Evolutionary conservation across 2,888 invertebrate genomes (phyloP).

Genomic region (Junonia oenone): DNA sequence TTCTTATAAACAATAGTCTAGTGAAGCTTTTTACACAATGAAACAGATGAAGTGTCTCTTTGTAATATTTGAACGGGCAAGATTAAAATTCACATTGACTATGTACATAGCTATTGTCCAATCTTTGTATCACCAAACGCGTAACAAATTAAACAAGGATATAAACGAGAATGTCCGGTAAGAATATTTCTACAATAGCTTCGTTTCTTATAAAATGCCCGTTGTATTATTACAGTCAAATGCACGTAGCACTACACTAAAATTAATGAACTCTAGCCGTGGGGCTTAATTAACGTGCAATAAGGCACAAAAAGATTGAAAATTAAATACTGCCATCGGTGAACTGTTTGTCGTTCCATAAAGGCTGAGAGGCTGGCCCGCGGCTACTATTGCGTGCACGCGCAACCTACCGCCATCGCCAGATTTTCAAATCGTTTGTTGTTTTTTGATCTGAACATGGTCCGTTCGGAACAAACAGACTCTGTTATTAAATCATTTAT

Average conservation of each 20-base stretch:
- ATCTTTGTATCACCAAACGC: no score
- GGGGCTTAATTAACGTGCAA: constrained; percentile 29
- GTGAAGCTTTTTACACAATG: constrained; percentile 1
- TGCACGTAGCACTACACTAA: constrained; percentile 15
- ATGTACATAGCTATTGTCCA: no score
- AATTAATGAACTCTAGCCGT: constrained; percentile 23
- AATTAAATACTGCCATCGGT: constrained; percentile 29
- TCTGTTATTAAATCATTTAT: constrained; percentile 79
- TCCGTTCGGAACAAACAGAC: constrained; percentile 67
- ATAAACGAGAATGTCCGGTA: no score
- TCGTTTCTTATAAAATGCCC: neutral
- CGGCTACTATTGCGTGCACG: constrained; percentile 43
- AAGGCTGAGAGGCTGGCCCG: constrained; percentile 32
- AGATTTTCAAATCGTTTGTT: constrained; percentile 72
- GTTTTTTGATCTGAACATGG: constrained; percentile 69
- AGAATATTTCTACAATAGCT: no score
- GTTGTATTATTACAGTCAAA: constrained; percentile 14
- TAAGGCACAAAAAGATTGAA: constrained; percentile 29
- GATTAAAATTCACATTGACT: no score
- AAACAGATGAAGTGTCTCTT: neutral
- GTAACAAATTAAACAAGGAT: no score
- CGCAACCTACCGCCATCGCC: constrained; percentile 42
- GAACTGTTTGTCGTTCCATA: constrained; percentile 23
- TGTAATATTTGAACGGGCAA: neutral
- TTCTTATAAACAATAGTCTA: constrained; percentile 20